Conservation (phyloP, 1,140 invertebrate genomes). For the Aphelenchoides besseyi region DNA sequence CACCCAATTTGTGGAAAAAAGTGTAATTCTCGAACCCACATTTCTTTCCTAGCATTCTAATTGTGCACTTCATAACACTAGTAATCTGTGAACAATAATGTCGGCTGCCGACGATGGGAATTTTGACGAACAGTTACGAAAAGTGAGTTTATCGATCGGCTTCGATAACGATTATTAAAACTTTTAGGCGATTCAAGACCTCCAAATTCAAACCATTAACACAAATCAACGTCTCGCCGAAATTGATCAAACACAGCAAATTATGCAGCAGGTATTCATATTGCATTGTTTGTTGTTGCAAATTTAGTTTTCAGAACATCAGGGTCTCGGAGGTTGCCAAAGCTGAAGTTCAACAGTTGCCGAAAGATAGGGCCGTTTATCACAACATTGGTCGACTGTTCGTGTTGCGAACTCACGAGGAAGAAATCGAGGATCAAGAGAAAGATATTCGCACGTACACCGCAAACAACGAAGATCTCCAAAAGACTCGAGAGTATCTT, state of each 20-base stretch:
- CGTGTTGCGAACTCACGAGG: conserved; percentile 4
- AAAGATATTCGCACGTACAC: conserved; percentile 13
- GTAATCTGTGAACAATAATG: no score
- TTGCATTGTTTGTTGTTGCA: not conserved
- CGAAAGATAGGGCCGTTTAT: conserved; percentile 4
- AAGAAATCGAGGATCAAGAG: conserved; percentile 17
- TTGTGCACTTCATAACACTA: no score
- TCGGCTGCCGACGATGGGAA: not conserved
- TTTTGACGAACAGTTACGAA: conserved; percentile 9
- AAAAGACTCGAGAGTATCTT: conserved; percentile 14
- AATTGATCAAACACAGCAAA: conserved; percentile 5
- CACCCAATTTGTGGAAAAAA: no score
- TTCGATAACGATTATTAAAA: not conserved
- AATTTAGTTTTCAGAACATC: conserved; percentile 8
- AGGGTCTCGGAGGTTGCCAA: conserved; percentile 11
- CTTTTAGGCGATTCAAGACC: conserved; percentile 21
- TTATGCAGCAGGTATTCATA: conserved; percentile 11
- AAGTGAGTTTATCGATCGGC: not conserved
- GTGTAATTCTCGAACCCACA: no score
- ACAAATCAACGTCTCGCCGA: conserved; percentile 8
- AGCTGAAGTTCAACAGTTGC: conserved; percentile 6
- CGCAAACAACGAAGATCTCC: not conserved
- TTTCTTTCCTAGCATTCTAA: no score
- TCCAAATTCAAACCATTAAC: conserved; percentile 1
- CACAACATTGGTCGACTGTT: conserved; percentile 17